phyloP scores from a whole-genome alignment of 1,140 invertebrate genomes.

The Whitmania pigra region DNA sequence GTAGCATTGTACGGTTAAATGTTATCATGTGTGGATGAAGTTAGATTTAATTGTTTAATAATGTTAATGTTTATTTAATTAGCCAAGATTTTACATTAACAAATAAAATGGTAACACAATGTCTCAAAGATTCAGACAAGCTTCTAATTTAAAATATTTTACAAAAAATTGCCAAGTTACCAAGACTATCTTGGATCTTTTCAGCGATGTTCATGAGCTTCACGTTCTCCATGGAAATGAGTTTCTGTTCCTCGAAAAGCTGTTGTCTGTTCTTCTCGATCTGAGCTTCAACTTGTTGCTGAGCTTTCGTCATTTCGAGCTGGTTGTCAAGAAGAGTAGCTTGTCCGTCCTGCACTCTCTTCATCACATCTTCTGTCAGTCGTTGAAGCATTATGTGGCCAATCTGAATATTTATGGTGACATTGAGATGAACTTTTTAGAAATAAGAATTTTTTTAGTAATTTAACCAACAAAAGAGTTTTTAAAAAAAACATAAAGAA shows the following conservation, averaged over 20 bases:
- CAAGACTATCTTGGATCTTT: constrained; percentile 48
- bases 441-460: constrained; percentile 1
- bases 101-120: no score
- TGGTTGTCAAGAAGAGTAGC: constrained; percentile 48
- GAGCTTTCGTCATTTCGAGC: constrained; percentile 45
- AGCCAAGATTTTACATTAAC: constrained; percentile 12
- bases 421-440: background rate
- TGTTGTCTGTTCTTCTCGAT: constrained; percentile 49
- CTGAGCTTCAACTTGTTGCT: constrained; percentile 44
- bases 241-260: constrained; percentile 49
- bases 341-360: constrained; percentile 46
- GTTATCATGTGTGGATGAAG: background rate
- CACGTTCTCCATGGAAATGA: constrained; percentile 50
- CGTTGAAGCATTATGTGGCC: constrained; percentile 48
- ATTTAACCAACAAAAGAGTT: no score
- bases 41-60: background rate
- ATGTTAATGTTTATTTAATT: background rate
- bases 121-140: no score
- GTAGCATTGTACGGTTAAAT: constrained; percentile 22
- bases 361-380: constrained; percentile 46
- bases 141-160: no score
- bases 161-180: no score
- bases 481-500: no score
- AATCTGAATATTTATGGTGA: constrained; percentile 36
- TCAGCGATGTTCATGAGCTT: constrained; percentile 48